Conservation (phyloP, 2,113 vertebrate species). For the Gopherus evgoodei region DNA sequence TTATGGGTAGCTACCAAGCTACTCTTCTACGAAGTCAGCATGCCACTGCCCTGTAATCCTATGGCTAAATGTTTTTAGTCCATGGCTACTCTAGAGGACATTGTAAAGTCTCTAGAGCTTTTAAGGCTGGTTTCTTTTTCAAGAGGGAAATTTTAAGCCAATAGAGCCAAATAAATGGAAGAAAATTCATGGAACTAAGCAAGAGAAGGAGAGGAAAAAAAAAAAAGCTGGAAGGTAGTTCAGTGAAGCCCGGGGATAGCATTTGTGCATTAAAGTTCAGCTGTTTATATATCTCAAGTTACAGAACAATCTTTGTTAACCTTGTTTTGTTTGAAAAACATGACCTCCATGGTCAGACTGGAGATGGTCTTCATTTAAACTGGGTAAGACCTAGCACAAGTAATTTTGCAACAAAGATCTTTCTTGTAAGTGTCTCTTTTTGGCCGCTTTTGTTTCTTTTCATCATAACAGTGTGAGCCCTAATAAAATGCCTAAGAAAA, state of each 20-base stretch:
- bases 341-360: background rate
- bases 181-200: background rate
- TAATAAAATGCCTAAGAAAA: background rate
- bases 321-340: background rate
- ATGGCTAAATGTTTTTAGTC: background rate
- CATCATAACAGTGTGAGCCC: background rate
- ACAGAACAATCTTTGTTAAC: background rate
- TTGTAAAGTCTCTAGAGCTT: background rate
- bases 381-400: background rate
- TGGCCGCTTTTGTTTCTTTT: background rate
- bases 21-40: background rate
- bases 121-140: background rate
- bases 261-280: background rate
- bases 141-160: background rate
- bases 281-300: background rate
- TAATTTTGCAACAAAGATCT: background rate
- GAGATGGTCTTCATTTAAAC: background rate
- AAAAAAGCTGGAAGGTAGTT: background rate
- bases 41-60: background rate
- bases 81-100: background rate
- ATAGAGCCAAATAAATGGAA: background rate
- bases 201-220: rapidly evolving
- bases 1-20: background rate
- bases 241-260: background rate
- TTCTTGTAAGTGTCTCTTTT: background rate